Conservation (phyloP, 2,113 vertebrate species). For the Cygnus buccinator region DNA sequence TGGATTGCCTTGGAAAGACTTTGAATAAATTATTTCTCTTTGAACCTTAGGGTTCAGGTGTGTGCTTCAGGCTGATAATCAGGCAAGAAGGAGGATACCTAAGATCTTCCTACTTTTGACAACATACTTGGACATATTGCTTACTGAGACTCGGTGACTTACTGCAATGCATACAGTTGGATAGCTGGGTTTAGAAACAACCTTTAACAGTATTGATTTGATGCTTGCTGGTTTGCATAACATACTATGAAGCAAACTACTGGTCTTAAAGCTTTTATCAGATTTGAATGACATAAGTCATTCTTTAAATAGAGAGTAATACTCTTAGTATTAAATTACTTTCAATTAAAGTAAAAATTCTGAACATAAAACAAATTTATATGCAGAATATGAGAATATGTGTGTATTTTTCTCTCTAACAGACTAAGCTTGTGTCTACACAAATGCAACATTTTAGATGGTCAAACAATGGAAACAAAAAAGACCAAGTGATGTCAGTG, state of each 20-base stretch:
- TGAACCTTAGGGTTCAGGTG: background rate
- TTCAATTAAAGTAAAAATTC: background rate
- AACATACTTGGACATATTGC: background rate
- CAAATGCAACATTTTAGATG: background rate
- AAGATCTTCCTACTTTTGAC: background rate
- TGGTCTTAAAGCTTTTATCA: background rate
- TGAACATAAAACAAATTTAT: background rate
- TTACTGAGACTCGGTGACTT: background rate
- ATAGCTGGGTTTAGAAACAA: background rate
- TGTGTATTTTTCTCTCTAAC: background rate
- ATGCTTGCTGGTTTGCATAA: background rate
- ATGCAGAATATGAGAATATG: background rate
- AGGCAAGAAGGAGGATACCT: background rate
- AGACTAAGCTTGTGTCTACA: background rate
- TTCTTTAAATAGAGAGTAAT: background rate
- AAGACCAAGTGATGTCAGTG: background rate
- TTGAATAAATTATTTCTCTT: background rate
- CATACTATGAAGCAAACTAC: background rate
- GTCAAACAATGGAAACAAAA: background rate
- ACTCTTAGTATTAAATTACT: background rate
- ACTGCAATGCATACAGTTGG: background rate
- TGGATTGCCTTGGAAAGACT: background rate
- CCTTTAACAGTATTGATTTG: background rate
- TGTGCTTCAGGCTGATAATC: background rate
- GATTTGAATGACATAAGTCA: background rate